These are phyloP conservation scores for Crocodylus rhombifer DNA, from an alignment of 2,797 vertebrate species.

Conservation along the genomic window DNA sequence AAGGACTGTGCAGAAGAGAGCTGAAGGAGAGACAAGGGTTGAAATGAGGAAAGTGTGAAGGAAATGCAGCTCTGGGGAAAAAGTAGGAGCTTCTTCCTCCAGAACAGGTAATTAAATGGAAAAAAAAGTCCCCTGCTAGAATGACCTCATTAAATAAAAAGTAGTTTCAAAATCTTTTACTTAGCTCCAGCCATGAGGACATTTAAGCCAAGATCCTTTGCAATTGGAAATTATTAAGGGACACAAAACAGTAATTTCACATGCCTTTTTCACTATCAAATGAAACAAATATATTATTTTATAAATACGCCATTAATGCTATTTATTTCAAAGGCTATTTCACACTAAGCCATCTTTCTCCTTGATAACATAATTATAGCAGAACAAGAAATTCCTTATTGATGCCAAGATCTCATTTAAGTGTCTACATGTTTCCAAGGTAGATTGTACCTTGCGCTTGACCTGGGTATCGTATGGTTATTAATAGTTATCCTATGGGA, in stretches of 20 bases:
- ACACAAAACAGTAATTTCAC: constrained; percentile 59
- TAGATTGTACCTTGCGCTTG: constrained; percentile 53
- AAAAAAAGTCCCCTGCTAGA: constrained; percentile 27
- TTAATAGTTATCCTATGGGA: constrained; percentile 30
- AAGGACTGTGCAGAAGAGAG: not conserved
- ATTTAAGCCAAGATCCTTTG: constrained; percentile 59
- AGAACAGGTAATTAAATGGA: not conserved
- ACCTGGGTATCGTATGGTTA: constrained; percentile 34
- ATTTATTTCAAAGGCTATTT: constrained; percentile 71
- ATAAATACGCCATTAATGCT: constrained; percentile 64
- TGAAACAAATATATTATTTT: constrained; percentile 65
- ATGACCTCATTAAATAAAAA: constrained; percentile 38
- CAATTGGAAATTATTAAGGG: constrained; percentile 58
- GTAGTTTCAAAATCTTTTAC: constrained; percentile 31
- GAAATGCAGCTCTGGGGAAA: not conserved
- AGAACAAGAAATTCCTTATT: constrained; percentile 64
- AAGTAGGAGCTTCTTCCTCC: not conserved
- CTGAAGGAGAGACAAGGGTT: not conserved
- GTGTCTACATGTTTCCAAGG: constrained; percentile 54
- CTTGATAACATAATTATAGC: constrained; percentile 75
- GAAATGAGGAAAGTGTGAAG: not conserved
- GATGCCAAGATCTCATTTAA: constrained; percentile 68
- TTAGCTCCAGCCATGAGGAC: constrained; percentile 55
- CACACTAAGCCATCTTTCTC: constrained; percentile 70
- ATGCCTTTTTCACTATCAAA: constrained; percentile 48